These are phyloP conservation scores for Bursaphelenchus okinawaensis DNA, from an alignment of 2,888 invertebrate genomes.

Conservation along the genomic window DNA sequence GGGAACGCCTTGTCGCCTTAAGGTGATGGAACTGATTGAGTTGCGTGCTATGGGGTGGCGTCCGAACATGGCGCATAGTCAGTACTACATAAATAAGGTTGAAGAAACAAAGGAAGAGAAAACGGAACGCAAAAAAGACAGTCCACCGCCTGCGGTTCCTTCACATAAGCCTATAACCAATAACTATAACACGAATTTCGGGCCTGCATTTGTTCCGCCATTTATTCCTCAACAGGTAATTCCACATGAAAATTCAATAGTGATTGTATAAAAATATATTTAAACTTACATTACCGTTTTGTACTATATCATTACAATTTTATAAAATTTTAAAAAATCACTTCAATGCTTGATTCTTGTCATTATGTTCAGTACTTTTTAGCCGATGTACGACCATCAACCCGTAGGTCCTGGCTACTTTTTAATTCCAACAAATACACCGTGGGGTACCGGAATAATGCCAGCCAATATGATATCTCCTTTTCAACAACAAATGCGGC, in stretches of 20 bases:
- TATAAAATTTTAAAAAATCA: no score
- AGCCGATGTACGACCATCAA: not conserved
- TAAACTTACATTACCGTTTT: no score
- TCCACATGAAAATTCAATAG: no score
- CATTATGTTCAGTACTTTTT: no score
- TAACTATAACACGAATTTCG: not conserved
- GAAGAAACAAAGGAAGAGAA: slow-evolving; percentile 14
- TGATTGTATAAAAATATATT: no score
- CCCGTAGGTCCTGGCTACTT: slow-evolving; percentile 28
- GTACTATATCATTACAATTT: no score
- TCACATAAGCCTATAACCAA: not conserved
- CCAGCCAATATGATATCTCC: slow-evolving; percentile 5
- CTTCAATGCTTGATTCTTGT: no score
- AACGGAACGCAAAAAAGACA: not conserved
- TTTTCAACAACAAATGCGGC: slow-evolving; percentile 12
- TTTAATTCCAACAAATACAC: slow-evolving; percentile 39
- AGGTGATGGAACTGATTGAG: slow-evolving; percentile 85
- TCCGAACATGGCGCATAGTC: slow-evolving; percentile 64
- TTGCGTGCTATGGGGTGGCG: slow-evolving; percentile 85
- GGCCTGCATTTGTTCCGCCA: not conserved
- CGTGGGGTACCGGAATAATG: slow-evolving; percentile 16
- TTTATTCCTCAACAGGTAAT: not conserved
- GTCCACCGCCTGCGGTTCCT: not conserved
- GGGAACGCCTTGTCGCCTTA: slow-evolving; percentile 77
- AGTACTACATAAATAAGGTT: slow-evolving; percentile 53